These are phyloP conservation scores for Steromphala cineraria DNA, from an alignment of 2,888 invertebrate genomes.

Conservation along the genomic window DNA sequence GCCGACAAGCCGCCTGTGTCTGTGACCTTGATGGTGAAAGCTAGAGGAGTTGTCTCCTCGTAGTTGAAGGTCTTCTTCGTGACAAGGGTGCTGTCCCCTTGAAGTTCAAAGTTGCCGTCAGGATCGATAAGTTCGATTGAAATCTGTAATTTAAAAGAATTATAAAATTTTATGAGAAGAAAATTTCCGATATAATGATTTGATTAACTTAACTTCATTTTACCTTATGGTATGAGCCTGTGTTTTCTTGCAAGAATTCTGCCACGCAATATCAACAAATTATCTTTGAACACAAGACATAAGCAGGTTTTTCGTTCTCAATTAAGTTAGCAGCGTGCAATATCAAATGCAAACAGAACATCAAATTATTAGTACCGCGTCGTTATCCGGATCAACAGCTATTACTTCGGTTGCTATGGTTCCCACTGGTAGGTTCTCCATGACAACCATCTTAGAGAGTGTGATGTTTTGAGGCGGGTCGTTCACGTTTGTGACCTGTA, in stretches of 20 bases:
- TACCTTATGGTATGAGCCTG: too few species aligned
- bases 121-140: constrained; percentile 27
- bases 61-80: constrained; percentile 42
- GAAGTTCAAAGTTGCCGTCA: constrained; percentile 34
- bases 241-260: background rate
- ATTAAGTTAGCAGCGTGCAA: background rate
- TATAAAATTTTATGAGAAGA: too few species aligned
- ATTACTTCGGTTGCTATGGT: constrained; percentile 44
- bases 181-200: too few species aligned
- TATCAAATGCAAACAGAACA: too few species aligned
- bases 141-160: constrained; percentile 22
- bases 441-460: constrained; percentile 31
- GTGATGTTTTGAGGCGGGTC: constrained; percentile 52
- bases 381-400: constrained; percentile 50
- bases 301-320: background rate
- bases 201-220: too few species aligned
- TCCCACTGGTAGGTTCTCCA: constrained; percentile 44
- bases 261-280: background rate
- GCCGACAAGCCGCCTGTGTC: constrained; percentile 41
- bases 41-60: constrained; percentile 36
- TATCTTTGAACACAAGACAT: background rate
- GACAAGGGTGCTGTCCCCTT: constrained; percentile 47
- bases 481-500: constrained; percentile 56
- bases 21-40: constrained; percentile 39
- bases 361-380: constrained; percentile 29